A percentile compares a stretch with the other conserved stretches of the same genome.
Evolutionary conservation across 2,113 vertebrate genomes (phyloP).

Genomic region (Gasterosteus nipponicus): DNA sequence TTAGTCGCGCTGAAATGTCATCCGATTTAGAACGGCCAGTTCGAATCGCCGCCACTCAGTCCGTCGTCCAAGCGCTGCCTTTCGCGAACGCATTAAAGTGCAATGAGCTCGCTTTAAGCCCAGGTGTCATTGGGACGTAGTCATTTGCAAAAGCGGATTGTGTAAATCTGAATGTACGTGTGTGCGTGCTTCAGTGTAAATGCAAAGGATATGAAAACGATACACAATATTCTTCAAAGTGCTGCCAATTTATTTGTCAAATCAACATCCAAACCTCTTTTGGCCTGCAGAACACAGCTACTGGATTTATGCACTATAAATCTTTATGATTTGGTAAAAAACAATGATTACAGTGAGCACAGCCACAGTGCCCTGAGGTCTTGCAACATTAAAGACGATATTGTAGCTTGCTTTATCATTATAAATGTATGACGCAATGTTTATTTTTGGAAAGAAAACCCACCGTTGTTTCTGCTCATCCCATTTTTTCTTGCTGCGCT

Average conservation of each 20-base stretch:
- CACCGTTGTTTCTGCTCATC: neutral
- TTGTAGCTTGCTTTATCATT: constrained; percentile 36
- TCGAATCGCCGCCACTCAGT: constrained; percentile 69
- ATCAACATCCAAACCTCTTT: constrained; percentile 22
- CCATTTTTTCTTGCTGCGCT: neutral
- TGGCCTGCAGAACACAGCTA: constrained; percentile 4
- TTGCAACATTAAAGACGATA: constrained; percentile 55
- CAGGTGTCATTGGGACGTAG: neutral
- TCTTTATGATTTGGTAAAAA: constrained; percentile 40
- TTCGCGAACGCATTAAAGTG: constrained; percentile 55
- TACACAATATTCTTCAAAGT: constrained; percentile 1
- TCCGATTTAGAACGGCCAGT: constrained; percentile 72
- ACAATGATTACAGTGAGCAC: constrained; percentile 41
- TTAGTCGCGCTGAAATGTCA: constrained; percentile 76
- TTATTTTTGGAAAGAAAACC: constrained; percentile 36
- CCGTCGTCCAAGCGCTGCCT: constrained; percentile 53
- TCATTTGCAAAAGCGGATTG: constrained; percentile 18
- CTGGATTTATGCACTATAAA: constrained; percentile 36
- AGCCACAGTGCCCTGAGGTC: constrained; percentile 39
- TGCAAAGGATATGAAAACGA: constrained; percentile 19
- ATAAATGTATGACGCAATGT: constrained; percentile 32
- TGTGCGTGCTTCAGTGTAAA: neutral
- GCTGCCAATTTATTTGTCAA: constrained; percentile 26
- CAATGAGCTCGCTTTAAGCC: constrained; percentile 49
- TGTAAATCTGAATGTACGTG: too few species aligned